Conservation (phyloP, 2,888 invertebrate species). For the Lochmaea crataegi region DNA sequence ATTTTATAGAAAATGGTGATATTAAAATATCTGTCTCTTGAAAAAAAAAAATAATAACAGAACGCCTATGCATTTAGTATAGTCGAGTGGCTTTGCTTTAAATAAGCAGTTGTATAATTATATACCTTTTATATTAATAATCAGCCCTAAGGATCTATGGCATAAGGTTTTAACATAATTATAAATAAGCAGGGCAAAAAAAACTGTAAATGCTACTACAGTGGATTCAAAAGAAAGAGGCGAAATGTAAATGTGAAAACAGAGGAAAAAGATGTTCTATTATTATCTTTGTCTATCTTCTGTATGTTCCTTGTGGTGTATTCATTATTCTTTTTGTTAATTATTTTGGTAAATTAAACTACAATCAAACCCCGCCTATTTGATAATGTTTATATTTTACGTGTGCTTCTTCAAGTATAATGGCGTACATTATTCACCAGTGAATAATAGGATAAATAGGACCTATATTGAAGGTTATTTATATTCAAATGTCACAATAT, state of each 20-base stretch:
- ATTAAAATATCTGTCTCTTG: background rate
- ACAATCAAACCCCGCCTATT: too few relatives aligned
- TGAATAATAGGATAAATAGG: too few relatives aligned
- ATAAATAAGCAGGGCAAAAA: constrained; percentile 22
- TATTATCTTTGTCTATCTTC: too few relatives aligned
- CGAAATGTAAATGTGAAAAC: background rate
- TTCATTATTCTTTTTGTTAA: too few relatives aligned
- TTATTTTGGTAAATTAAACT: too few relatives aligned
- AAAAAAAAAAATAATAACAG: background rate
- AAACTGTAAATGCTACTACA: background rate
- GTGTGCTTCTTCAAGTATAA: too few relatives aligned
- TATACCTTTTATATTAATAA: constrained; percentile 39
- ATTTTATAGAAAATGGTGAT: constrained; percentile 7
- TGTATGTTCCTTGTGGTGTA: too few relatives aligned
- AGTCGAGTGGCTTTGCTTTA: constrained; percentile 34
- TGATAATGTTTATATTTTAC: too few relatives aligned
- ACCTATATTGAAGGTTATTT: too few relatives aligned
- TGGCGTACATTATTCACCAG: too few relatives aligned
- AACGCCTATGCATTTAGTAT: constrained; percentile 6
- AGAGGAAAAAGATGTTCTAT: too few relatives aligned
- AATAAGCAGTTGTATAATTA: constrained; percentile 39
- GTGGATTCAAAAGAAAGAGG: background rate
- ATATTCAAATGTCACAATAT: too few relatives aligned
- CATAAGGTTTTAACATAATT: constrained; percentile 27
- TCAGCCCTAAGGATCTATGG: constrained; percentile 47